Evolutionary conservation across 2,888 invertebrate genomes (phyloP).

Genomic region (Allolobophora icterica): DNA sequence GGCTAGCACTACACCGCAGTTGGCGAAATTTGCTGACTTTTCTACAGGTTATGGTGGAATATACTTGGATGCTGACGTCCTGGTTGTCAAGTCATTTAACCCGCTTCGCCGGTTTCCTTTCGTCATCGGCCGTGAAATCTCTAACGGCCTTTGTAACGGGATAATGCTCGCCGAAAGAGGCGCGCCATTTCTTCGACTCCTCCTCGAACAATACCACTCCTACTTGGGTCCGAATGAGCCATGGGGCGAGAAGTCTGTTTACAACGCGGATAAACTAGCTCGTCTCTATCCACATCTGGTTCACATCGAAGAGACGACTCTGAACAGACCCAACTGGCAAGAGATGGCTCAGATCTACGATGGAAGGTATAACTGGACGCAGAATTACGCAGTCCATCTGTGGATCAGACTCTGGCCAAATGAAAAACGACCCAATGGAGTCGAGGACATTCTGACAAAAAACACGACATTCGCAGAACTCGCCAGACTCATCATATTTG

Average conservation of each 20-base stretch:
- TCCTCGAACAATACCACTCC: conserved; percentile 33
- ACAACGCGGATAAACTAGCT: conserved; percentile 23
- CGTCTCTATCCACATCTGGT: conserved; percentile 37
- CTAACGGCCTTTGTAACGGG: conserved; percentile 39
- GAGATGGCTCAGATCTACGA: conserved; percentile 34
- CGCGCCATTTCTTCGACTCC: conserved; percentile 42
- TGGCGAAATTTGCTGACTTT: too few relatives aligned
- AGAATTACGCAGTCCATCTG: conserved; percentile 53
- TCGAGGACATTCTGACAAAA: neutral
- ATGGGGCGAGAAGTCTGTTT: conserved; percentile 34
- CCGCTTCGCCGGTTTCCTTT: conserved; percentile 33
- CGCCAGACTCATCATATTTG: neutral
- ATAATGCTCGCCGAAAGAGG: conserved; percentile 39
- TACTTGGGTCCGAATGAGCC: neutral
- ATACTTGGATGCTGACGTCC: conserved; percentile 46
- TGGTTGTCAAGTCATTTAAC: conserved; percentile 42
- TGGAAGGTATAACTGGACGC: conserved; percentile 39
- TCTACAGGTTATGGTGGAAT: conserved; percentile 42
- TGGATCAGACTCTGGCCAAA: conserved; percentile 37
- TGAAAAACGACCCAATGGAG: neutral
- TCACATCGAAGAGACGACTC: conserved; percentile 41
- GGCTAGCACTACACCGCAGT: too few relatives aligned
- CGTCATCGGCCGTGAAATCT: conserved; percentile 41
- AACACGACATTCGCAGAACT: neutral
- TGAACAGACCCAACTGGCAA: conserved; percentile 38